Conservation (phyloP, 1,140 invertebrate genomes). For the Cryptotermes secundus region DNA sequence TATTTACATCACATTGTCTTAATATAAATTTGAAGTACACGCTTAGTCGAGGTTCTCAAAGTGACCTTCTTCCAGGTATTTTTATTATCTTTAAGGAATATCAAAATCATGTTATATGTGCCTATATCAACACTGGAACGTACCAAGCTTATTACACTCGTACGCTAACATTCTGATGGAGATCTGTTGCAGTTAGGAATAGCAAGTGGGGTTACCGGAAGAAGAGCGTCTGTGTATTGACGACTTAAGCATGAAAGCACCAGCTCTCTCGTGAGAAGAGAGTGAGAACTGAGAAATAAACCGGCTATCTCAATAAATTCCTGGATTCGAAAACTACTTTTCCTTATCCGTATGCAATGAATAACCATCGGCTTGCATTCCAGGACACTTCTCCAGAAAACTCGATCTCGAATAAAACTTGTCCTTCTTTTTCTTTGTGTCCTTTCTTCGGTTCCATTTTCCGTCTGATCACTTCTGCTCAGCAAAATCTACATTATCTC, state of each 20-base stretch:
- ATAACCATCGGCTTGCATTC: conserved; percentile 27
- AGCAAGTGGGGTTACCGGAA: neutral
- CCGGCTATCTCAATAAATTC: neutral
- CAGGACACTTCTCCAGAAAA: conserved; percentile 28
- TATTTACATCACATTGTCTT: too few species aligned
- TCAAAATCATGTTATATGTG: too few species aligned
- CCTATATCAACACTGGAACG: neutral
- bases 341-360: conserved; percentile 25
- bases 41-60: too few species aligned
- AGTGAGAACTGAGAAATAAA: neutral
- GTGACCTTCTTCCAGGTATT: too few species aligned
- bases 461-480: neutral
- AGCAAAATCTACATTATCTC: neutral
- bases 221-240: neutral
- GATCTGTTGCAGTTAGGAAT: neutral
- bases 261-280: neutral
- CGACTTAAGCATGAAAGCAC: neutral
- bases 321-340: conserved; percentile 9
- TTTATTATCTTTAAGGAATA: too few species aligned
- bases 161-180: neutral
- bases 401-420: conserved; percentile 22
- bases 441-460: neutral
- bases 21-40: too few species aligned
- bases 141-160: neutral
- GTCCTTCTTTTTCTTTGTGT: neutral